Base-by-base conservation (phyloP, 2,888 invertebrate genomes). In the Aproaerema taeniolella region DNA sequence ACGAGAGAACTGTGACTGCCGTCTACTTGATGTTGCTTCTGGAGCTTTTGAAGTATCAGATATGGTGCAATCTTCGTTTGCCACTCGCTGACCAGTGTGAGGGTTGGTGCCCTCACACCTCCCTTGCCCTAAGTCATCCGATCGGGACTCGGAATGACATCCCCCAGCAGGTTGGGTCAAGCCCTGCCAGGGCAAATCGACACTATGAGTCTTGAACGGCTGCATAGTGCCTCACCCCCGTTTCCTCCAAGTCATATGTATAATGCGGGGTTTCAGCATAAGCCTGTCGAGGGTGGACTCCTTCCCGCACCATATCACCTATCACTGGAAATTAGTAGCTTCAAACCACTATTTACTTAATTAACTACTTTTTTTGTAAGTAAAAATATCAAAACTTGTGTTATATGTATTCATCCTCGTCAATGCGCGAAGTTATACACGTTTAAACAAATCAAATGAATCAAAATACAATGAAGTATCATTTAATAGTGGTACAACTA, bases 21-120 rank as follows among this genome's bases (percentile, higher is more conserved):
- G 20, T 7, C 4, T 20, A 20, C 7, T 20, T 20, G 20, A 4
- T 4, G 20, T 20, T 20, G 7, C 20, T 20, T 20, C 20, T 14
- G 30, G 30, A 30, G 30, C 8, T 14, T 30, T 13, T 14, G 12
- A 11, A 30, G 30, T 14, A 9, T n/a, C 6, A 16, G 31, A 5
- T 31, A 10, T 15, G 31, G 31, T 16, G n/a, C 16, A 2, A 20
- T 20, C 20, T n/a, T n/a, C n/a, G n/a, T n/a, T n/a, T 20, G 17
- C 32, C 32, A 7, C 20, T 32, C 32, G 32, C 20, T n/a, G n/a
- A n/a, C n/a, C n/a, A n/a, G n/a, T n/a, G n/a, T n/a, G n/a, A n/a
- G n/a, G n/a, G n/a, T n/a, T 47, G 51, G 51, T 49, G 51, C 48
- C 47, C 47, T 51, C 49, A 46, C 14, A 11, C 41, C 43, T 46